Evolutionary conservation across 2,113 vertebrate species (phyloP), one percentile per base, ranked within the genome.

Genomic region (Neoarius graeffei): DNA sequence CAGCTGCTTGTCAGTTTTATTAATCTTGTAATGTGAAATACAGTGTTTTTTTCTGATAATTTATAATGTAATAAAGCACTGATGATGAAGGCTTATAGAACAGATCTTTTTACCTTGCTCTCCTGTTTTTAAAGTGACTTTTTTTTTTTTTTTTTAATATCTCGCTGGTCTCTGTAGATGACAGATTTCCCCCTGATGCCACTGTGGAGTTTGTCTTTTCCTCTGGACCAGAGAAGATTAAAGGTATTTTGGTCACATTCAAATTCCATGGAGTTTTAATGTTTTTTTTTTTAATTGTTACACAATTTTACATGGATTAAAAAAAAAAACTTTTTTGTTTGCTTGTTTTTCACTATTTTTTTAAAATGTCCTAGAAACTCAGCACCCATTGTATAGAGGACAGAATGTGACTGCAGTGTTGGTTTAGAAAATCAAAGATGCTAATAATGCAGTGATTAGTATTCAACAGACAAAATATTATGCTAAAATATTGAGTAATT

Each of bases 201-300:
- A 96, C 95, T 0, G 97, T 97, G 88, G 97, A 98, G 92, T 98
- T 98, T 86, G 91, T 98, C 90, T 98, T 98, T 93, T 98, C 97
- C 69, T 96, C 96, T 48, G 94, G 96, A 88, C 97, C 97, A 0
- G 97, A 98, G 93, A 96, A 96, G 89, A 94, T 96, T 86, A 97
- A 97, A 97, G 97, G 97, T 98, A 81, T 84, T 25, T 60, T 60
- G 7, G 1, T 87, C 2, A 7, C 6, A 59, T 60, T 15, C 42
- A 57, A 69, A 7, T 81, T 11, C 25, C 30, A 27, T 50, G 23
- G 7, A 71, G 13, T 76, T 76, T 4, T 23, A 48, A 20, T 10
- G 8, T 76, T 76, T 50, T 76, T 2, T 10, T 8, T 35, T 35
- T 35, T 35, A 42, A 42, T 42, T 42, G 35, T 42, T 4, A 0